Base-by-base conservation (phyloP, 2,797 vertebrate genomes). In the Potorous gilbertii region DNA sequence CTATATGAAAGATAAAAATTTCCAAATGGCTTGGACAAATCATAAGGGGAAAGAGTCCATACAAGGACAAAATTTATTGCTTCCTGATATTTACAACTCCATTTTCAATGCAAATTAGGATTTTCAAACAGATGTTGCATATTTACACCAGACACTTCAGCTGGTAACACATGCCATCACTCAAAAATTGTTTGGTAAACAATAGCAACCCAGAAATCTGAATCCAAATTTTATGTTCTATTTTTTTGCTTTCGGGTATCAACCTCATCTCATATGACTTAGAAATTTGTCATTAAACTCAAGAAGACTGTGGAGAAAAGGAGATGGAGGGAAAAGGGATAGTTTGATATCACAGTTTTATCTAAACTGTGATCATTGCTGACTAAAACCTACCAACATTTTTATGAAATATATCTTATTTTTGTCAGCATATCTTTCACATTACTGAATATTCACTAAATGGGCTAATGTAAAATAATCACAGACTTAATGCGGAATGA, bases 381-480 rank as follows among this genome's bases (percentile, higher is more conserved):
- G 57, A 55, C 18, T 74, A 24, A 16, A 27, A 16, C 28, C 54
- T 40, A 6, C 21, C 11, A 27, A 34, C 54, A 29, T 29, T 0
- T 24, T 5, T 40, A 81, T 55, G 6, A 9, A 34, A 1, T 2
- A 0, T 66, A 24, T 50, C 40, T 50, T 87, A 87, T 87, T 50
- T 87, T 87, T 50, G 21, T 87, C 1, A 50, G 40, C 40, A 46
- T 27, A 87, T 81, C 66, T 81, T 87, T 50, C 40, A 87, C 40
- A 87, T 87, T 50, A 87, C 40, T 27, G 40, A 87, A 87, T 8
- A 12, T 3, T 5, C 0, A 4, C 24, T 0, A 4, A 56, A 18
- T 13, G 11, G 29, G 34, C 12, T 0, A 0, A 28, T 2, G 24
- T 54, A 2, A 1, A 0, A 4, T 0, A 27, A 90, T 0, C 34